phyloP scores from a whole-genome alignment of 2,888 invertebrate species.

The Nephrocerus scutellatus region DNA sequence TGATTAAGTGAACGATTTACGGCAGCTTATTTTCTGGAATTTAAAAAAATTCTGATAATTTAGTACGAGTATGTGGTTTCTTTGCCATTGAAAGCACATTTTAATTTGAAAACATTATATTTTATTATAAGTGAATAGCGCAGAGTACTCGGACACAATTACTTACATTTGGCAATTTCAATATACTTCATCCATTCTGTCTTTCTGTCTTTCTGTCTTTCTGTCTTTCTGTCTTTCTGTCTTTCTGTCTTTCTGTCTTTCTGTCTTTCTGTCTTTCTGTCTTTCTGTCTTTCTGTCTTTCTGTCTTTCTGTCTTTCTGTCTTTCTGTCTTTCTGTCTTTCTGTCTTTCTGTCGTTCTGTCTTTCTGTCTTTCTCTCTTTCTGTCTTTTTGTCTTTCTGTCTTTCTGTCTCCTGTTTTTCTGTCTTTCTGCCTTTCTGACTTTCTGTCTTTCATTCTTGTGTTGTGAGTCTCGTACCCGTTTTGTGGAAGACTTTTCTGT shows the following conservation, averaged over 20 bases:
- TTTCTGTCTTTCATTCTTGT: too few relatives aligned
- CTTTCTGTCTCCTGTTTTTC: background rate
- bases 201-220: background rate
- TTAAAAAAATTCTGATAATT: too few relatives aligned
- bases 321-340: background rate
- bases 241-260: background rate
- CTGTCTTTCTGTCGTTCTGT: background rate
- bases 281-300: background rate
- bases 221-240: background rate
- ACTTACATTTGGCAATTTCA: too few relatives aligned
- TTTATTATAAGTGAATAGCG: too few relatives aligned
- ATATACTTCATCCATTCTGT: background rate
- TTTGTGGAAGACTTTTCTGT: too few relatives aligned
- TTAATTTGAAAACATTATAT: too few relatives aligned
- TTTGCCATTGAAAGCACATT: conserved; percentile 8
- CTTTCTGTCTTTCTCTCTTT: background rate
- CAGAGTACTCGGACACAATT: conserved; percentile 1
- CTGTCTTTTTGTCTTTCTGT: background rate
- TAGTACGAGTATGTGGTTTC: too few relatives aligned
- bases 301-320: background rate
- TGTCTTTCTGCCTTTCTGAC: background rate
- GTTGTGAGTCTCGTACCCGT: too few relatives aligned
- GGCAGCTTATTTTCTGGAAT: too few relatives aligned
- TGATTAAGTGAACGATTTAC: too few relatives aligned
- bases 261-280: background rate